Percentiles rank a stretch among this genome's conserved stretches.
Conservation (phyloP, 1,140 invertebrate genomes). For the Drosophila seguyi region DNA sequence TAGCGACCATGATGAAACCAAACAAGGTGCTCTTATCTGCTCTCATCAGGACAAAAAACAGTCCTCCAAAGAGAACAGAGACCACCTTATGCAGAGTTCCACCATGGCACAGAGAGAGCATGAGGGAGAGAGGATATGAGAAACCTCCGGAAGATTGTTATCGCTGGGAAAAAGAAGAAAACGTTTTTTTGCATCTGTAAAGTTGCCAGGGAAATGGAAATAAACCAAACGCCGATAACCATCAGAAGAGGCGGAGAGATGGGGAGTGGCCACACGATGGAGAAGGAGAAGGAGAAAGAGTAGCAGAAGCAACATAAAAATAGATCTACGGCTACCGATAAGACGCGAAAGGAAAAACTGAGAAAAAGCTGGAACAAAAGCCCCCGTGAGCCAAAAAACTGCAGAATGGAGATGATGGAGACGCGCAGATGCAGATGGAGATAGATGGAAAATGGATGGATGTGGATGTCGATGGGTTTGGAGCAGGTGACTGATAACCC, state of each 20-base stretch:
- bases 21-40: not conserved
- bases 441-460: constrained; percentile 16
- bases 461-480: constrained; percentile 10
- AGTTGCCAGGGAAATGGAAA: constrained; percentile 77
- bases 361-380: constrained; percentile 60
- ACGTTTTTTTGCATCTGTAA: constrained; percentile 71
- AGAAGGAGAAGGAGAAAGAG: constrained; percentile 30
- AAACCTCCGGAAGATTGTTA: constrained; percentile 22
- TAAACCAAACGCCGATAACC: constrained; percentile 76
- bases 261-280: constrained; percentile 24
- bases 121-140: constrained; percentile 26
- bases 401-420: constrained; percentile 35
- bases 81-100: not conserved
- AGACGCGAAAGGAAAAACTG: constrained; percentile 54
- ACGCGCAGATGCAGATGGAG: constrained; percentile 26
- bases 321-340: constrained; percentile 73
- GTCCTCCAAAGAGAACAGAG: not conserved
- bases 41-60: not conserved
- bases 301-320: constrained; percentile 72
- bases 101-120: not conserved
- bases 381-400: constrained; percentile 54
- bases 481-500: constrained; percentile 50
- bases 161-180: constrained; percentile 43
- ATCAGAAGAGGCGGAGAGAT: constrained; percentile 39
- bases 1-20: not conserved